Evolutionary conservation across 2,797 vertebrate genomes (phyloP).

Genomic region (Holocentrus rufus): DNA sequence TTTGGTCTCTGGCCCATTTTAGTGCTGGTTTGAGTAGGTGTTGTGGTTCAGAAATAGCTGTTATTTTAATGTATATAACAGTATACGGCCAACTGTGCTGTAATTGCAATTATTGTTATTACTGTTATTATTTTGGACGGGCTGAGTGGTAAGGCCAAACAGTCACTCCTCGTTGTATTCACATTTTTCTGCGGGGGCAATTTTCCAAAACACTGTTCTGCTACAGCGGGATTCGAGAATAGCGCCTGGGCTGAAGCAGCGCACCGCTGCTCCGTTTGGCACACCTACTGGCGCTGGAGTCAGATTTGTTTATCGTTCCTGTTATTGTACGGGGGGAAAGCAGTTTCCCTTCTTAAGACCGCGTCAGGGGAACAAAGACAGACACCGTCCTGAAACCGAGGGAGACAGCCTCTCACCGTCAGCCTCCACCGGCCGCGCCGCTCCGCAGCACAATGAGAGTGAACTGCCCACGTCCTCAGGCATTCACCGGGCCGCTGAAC

Average conservation of each 20-base stretch:
- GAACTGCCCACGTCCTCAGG: not conserved
- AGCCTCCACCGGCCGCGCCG: not conserved
- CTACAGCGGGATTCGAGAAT: not conserved
- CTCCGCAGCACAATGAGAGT: not conserved
- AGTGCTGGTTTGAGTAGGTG: not conserved
- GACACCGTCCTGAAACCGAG: slow-evolving; percentile 14
- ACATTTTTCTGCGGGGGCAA: slow-evolving; percentile 4
- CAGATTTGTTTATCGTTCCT: slow-evolving; percentile 52
- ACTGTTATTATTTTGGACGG: no score
- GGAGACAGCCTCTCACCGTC: not conserved
- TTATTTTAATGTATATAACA: slow-evolving; percentile 12
- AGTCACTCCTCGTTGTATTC: not conserved
- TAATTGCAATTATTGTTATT: not conserved
- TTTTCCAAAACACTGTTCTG: not conserved
- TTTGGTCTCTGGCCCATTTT: not conserved
- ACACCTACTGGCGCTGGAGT: not conserved
- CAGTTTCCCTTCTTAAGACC: slow-evolving; percentile 21
- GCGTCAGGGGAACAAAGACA: slow-evolving; percentile 7
- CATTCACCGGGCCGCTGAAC: slow-evolving; percentile 2
- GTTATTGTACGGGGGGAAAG: slow-evolving; percentile 26
- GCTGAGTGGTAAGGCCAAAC: not conserved
- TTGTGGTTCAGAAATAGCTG: not conserved
- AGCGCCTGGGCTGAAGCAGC: not conserved
- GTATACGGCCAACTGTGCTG: not conserved
- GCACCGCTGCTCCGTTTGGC: slow-evolving; percentile 8